phyloP scores from a whole-genome alignment of 2,797 vertebrate species.

The Phataginus tricuspis region DNA sequence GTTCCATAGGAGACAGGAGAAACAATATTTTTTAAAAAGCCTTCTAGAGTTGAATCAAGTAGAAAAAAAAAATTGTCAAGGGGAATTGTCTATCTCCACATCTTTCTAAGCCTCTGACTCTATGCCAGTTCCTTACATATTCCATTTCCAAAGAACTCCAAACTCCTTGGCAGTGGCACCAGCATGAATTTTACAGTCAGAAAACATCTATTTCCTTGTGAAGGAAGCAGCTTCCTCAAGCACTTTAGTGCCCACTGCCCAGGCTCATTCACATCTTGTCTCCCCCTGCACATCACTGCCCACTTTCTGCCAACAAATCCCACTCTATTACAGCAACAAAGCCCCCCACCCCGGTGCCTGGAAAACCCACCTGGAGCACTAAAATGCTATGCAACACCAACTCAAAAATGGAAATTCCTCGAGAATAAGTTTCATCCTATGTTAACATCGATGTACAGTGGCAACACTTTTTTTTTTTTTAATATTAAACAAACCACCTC shows the following conservation, averaged over 20 bases:
- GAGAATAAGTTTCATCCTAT: conserved; percentile 23
- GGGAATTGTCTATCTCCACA: neutral
- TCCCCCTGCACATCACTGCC: neutral
- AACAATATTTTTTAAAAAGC: neutral
- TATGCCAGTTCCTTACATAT: neutral
- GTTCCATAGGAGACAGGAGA: conserved; percentile 10
- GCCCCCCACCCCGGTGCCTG: conserved; percentile 24
- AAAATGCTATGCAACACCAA: conserved; percentile 84
- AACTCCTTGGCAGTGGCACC: neutral
- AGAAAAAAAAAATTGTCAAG: neutral
- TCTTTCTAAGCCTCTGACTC: neutral
- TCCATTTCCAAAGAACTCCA: conserved; percentile 43
- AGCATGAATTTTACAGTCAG: neutral
- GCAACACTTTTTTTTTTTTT: conserved; percentile 29
- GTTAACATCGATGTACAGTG: neutral
- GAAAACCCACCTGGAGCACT: conserved; percentile 53
- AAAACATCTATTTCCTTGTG: neutral
- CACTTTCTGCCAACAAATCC: neutral
- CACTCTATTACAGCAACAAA: neutral
- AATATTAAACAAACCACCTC: conserved; percentile 74
- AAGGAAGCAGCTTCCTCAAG: conserved; percentile 53
- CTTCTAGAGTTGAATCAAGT: neutral
- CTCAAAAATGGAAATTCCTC: conserved; percentile 18
- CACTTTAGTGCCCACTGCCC: neutral
- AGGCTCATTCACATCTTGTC: neutral